A percentile compares a stretch with the other conserved stretches of the same genome.
phyloP scores from a whole-genome alignment of 2,797 vertebrate genomes.

The Muraenolepis orangiensis region DNA sequence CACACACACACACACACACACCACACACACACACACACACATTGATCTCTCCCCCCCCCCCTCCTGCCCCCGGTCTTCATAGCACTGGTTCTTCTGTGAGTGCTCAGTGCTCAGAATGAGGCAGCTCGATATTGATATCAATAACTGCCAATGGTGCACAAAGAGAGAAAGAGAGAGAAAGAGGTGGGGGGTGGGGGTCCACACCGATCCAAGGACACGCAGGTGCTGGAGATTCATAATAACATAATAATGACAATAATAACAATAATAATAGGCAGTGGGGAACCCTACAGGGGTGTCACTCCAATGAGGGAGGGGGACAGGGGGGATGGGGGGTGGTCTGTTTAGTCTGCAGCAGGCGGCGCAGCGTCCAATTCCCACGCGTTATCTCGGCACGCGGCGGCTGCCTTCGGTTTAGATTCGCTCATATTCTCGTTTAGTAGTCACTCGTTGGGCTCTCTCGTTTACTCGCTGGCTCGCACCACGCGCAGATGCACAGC shows the following conservation, averaged over 20 bases:
- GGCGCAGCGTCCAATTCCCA: not conserved
- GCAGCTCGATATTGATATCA: conserved; percentile 2
- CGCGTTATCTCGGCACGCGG: not conserved
- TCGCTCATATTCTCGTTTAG: too few relatives aligned
- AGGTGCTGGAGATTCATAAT: not conserved
- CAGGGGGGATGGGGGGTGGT: too few relatives aligned
- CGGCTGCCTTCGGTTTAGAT: too few relatives aligned
- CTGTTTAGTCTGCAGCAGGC: not conserved
- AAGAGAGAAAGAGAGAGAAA: not conserved
- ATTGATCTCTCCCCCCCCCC: conserved; percentile 32
- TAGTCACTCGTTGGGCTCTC: too few relatives aligned
- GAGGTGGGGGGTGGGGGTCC: not conserved
- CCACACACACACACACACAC: conserved; percentile 8
- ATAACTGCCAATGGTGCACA: conserved; percentile 15
- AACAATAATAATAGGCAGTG: too few relatives aligned
- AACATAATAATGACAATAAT: not conserved
- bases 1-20: not conserved
- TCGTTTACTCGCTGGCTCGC: too few relatives aligned
- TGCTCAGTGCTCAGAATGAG: not conserved
- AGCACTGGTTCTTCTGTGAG: not conserved
- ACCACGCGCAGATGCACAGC: too few relatives aligned
- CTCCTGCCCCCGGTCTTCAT: conserved; percentile 20
- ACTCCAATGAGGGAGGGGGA: too few relatives aligned
- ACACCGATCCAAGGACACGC: not conserved
- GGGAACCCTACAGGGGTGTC: too few relatives aligned